Base-by-base conservation (phyloP, 1,140 invertebrate species). In the Pseudobourletiella spinata region DNA sequence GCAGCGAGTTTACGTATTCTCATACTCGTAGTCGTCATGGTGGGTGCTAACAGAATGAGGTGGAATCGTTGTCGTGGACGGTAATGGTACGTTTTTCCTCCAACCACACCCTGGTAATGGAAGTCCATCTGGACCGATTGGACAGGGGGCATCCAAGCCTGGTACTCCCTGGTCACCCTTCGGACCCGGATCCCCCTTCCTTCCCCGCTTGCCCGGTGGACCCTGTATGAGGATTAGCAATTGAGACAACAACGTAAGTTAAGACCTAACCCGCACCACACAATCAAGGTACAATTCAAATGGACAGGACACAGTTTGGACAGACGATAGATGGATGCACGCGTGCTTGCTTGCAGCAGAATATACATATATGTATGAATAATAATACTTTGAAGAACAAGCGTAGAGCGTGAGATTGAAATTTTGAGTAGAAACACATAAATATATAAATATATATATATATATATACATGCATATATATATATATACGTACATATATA, bases 121-220 rank as follows among this genome's bases (percentile, higher is more conserved):
- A 70, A 97, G 80, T 61, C 95, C 95, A 77, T 97, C 93, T 18
- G 85, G 81, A 51, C 93, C 95, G 51, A 95, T 78, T 58, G 95
- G 95, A 81, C 95, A 98, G 1, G 95, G 95, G 35, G 95, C 95
- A 77, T 98, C 95, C 64, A 98, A 77, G 61, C 95, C 95, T 16
- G 94, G 94, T 65, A 95, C 90, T 69, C 92, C 92, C 78, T 94
- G 90, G 72, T 95, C 92, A 57, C 93, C 93, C 78, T 93, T 92
- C 71, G 88, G 84, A 57, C 92, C 92, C 73, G 86, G 86, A 74
- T 92, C 88, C 59, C 94, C 94, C 77, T 88, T 89, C 67, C 87
- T 82, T 46, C 93, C 94, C 72, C 90, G 82, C 78, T 90, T 92
- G 48, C 94, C 94, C 57, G 82, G 77, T 50, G 85, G 85, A 48